These are phyloP conservation scores for Accipiter virgatus DNA, from an alignment of 2,113 vertebrate genomes.

Conservation along the genomic window DNA sequence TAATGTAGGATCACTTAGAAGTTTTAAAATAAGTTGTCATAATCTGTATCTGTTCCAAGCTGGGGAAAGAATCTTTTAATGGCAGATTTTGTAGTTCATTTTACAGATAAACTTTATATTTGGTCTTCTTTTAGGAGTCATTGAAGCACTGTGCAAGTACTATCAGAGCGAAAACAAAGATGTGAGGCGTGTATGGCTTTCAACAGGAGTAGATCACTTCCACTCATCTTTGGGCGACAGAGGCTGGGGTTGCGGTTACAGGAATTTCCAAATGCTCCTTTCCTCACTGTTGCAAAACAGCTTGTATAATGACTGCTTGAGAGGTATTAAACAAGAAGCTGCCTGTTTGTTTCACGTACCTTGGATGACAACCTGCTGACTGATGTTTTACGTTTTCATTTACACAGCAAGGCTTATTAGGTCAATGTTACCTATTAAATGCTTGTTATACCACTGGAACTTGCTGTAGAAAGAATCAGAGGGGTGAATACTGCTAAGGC, in stretches of 20 bases:
- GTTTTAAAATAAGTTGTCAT: neutral
- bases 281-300: constrained; percentile 83
- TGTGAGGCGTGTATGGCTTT: constrained; percentile 85
- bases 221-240: constrained; percentile 84
- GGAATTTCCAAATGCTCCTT: constrained; percentile 95
- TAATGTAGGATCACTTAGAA: neutral
- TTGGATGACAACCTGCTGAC: neutral
- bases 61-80: neutral
- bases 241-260: constrained; percentile 96
- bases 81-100: neutral
- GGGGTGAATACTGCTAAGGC: neutral
- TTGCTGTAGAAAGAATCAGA: neutral
- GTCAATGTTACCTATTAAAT: neutral
- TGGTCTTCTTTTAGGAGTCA: constrained; percentile 74
- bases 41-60: neutral
- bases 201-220: constrained; percentile 85
- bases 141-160: constrained; percentile 76
- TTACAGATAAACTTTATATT: neutral
- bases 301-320: constrained; percentile 71
- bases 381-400: neutral
- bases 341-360: neutral
- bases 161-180: constrained; percentile 81
- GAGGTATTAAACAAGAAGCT: constrained; percentile 72
- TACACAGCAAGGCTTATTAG: neutral
- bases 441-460: neutral